A percentile compares a stretch with the other conserved stretches of the same genome.
phyloP scores from a whole-genome alignment of 2,113 vertebrate species.

The Anthoscopus minutus region DNA sequence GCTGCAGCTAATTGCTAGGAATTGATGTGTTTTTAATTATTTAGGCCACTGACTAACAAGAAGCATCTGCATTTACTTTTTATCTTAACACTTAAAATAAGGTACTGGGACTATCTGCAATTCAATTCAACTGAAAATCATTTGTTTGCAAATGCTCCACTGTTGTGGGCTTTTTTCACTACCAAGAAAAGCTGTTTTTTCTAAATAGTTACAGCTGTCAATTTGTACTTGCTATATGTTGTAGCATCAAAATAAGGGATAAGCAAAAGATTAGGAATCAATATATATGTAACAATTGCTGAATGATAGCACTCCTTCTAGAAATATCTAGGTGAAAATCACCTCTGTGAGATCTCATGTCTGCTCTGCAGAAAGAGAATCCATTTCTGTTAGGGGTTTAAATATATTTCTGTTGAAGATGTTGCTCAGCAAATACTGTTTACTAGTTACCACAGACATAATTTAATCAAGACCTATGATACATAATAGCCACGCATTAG shows the following conservation, averaged over 20 bases:
- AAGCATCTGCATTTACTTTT: constrained; percentile 41
- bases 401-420: not conserved
- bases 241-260: not conserved
- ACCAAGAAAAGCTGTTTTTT: not conserved
- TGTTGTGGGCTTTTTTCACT: not conserved
- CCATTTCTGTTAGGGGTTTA: not conserved
- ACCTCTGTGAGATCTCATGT: not conserved
- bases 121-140: constrained; percentile 22
- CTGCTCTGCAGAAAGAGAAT: not conserved
- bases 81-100: not conserved
- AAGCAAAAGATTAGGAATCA: not conserved
- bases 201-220: not conserved
- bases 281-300: not conserved
- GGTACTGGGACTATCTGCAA: not conserved
- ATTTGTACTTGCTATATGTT: not conserved
- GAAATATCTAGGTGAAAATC: not conserved
- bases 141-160: not conserved
- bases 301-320: not conserved
- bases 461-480: constrained; percentile 38
- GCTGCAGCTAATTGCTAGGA: constrained; percentile 43
- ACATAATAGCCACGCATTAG: not conserved
- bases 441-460: not conserved
- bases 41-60: constrained; percentile 29
- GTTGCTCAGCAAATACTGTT: not conserved
- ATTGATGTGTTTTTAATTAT: constrained; percentile 45